Percentiles rank a stretch among this genome's conserved stretches.
phyloP scores from a whole-genome alignment of 1,140 invertebrate species.

The Brachionus manjavacas region DNA sequence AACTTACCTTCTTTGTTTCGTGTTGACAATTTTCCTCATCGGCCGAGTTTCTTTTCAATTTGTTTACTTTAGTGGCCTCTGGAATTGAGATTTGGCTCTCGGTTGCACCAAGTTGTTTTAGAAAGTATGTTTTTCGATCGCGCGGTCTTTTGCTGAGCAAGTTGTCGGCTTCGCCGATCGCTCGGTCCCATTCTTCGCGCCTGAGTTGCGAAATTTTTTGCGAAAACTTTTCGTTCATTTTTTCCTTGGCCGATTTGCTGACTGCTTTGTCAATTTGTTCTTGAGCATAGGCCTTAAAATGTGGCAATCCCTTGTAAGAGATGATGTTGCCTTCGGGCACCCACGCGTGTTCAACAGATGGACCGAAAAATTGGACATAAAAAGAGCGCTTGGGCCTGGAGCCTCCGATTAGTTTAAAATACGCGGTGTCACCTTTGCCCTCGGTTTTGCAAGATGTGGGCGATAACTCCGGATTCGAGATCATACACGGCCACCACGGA shows the following conservation, averaged over 20 bases:
- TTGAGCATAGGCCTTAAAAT: slow-evolving; percentile 17
- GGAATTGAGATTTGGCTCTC: background rate
- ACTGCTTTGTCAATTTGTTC: background rate
- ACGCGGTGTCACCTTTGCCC: background rate
- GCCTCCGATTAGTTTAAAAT: background rate
- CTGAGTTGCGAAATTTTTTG: background rate
- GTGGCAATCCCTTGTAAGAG: background rate
- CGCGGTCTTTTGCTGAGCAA: background rate
- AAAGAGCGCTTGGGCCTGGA: background rate
- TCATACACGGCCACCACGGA: slow-evolving; percentile 42
- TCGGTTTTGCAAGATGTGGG: background rate
- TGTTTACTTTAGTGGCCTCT: background rate
- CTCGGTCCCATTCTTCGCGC: slow-evolving; percentile 22
- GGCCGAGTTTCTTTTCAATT: background rate
- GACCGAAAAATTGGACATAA: slow-evolving; percentile 30
- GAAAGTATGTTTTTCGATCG: background rate
- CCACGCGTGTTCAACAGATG: slow-evolving; percentile 23
- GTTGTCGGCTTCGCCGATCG: slow-evolving; percentile 13
- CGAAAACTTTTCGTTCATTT: slow-evolving; percentile 1
- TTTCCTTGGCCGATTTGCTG: slow-evolving; percentile 7
- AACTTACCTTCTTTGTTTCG: background rate
- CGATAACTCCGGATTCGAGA: background rate
- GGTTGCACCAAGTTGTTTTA: background rate
- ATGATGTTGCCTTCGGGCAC: background rate
- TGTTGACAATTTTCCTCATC: background rate